These are phyloP conservation scores for Calephelis virginiensis DNA, from an alignment of 1,140 invertebrate genomes.

Conservation along the genomic window DNA sequence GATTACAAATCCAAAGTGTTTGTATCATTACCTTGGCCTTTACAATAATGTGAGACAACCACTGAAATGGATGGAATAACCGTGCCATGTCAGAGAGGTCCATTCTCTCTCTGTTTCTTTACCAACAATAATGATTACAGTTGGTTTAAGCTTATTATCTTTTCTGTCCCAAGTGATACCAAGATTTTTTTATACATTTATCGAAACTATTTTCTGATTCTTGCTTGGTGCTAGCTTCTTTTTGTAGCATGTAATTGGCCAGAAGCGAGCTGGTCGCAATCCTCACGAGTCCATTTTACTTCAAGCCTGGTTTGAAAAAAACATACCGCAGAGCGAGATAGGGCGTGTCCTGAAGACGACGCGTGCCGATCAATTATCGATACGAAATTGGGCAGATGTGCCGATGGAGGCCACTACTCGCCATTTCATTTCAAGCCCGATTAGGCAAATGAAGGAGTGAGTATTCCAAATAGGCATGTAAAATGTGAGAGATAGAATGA, in stretches of 20 bases:
- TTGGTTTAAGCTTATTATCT: constrained; percentile 35
- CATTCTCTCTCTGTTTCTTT: constrained; percentile 34
- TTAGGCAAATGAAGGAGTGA: too few relatives aligned
- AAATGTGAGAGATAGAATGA: too few relatives aligned
- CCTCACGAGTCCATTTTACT: too few relatives aligned
- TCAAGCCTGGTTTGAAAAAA: too few relatives aligned
- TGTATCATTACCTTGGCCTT: constrained; percentile 57
- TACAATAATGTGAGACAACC: constrained; percentile 49
- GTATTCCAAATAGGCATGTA: too few relatives aligned
- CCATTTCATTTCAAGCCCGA: too few relatives aligned
- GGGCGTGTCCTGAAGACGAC: too few relatives aligned
- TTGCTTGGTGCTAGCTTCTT: constrained; percentile 23
- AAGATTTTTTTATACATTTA: constrained; percentile 35
- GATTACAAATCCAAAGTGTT: constrained; percentile 41
- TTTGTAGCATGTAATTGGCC: background rate
- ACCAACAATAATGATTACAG: constrained; percentile 25
- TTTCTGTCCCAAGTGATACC: constrained; percentile 36
- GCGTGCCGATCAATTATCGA: too few relatives aligned
- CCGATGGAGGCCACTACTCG: too few relatives aligned
- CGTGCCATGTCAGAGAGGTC: constrained; percentile 47
- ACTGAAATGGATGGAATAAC: constrained; percentile 55
- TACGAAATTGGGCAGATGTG: too few relatives aligned
- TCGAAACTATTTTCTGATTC: constrained; percentile 32
- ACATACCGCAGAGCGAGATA: too few relatives aligned
- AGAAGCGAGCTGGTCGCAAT: too few relatives aligned